Evolutionary conservation across 2,113 vertebrate genomes (phyloP).

Genomic region (Cololabis saira): DNA sequence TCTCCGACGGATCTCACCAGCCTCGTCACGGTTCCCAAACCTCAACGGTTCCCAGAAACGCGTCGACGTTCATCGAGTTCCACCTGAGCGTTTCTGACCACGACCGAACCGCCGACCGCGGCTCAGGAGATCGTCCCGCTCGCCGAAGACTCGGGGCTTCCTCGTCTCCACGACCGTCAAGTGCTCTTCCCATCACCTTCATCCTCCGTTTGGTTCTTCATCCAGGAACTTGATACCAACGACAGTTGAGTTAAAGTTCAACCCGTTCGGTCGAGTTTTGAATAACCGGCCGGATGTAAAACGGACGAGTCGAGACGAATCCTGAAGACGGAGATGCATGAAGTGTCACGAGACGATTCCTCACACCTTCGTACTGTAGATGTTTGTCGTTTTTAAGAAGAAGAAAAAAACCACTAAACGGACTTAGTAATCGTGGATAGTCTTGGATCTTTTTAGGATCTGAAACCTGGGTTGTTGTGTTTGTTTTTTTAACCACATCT

Average conservation of each 20-base stretch:
- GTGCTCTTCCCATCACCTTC: slow-evolving; percentile 64
- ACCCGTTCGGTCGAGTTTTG: too few relatives aligned
- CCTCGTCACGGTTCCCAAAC: slow-evolving; percentile 19
- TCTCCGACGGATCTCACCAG: background rate
- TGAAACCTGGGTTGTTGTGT: too few relatives aligned
- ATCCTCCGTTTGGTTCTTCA: background rate
- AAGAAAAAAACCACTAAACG: too few relatives aligned
- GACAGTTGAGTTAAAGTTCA: too few relatives aligned
- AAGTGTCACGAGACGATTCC: too few relatives aligned
- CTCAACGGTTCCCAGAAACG: background rate
- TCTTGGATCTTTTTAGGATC: too few relatives aligned
- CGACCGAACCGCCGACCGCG: background rate
- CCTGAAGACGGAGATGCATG: background rate
- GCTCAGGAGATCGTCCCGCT: slow-evolving; percentile 3
- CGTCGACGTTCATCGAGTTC: background rate
- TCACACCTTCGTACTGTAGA: too few relatives aligned
- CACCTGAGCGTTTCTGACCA: background rate
- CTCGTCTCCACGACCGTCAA: slow-evolving; percentile 52
- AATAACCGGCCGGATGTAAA: background rate
- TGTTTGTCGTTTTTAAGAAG: too few relatives aligned
- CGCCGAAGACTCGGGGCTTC: slow-evolving; percentile 12
- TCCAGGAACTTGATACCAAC: background rate
- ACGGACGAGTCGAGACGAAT: background rate
- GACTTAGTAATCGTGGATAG: too few relatives aligned
- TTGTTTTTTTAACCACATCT: too few relatives aligned